phyloP scores from a whole-genome alignment of 2,113 vertebrate genomes.

The Neotoma lepida region DNA sequence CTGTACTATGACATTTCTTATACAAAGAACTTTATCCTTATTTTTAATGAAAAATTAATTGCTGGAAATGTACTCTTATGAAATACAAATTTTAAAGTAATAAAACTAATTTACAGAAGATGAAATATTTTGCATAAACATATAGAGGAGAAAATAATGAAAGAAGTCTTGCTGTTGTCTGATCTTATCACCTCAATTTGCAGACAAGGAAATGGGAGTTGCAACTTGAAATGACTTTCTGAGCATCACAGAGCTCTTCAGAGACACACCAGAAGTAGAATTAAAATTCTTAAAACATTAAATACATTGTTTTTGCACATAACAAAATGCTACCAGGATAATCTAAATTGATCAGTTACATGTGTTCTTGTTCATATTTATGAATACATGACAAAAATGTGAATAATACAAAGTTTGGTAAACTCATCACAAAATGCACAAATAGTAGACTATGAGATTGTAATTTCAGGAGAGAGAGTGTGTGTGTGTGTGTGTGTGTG shows the following conservation, averaged over 20 bases:
- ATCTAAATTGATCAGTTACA: neutral
- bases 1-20: too few relatives aligned
- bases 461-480: neutral
- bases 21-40: neutral
- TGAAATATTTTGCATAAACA: conserved; percentile 39
- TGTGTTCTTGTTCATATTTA: neutral
- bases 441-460: neutral
- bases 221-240: conserved; percentile 42
- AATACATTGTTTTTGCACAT: neutral
- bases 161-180: conserved; percentile 6
- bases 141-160: neutral
- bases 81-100: conserved; percentile 6
- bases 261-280: neutral
- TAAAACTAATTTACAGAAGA: neutral
- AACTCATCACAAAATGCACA: neutral
- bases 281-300: neutral
- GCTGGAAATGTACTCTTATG: neutral
- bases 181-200: conserved; percentile 54
- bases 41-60: conserved; percentile 56
- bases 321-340: neutral
- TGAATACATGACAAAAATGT: neutral
- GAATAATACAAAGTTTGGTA: neutral
- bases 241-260: neutral
- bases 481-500: neutral
- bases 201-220: conserved; percentile 39